Conservation (phyloP, 2,113 vertebrate species). For the Podarcis cretensis region DNA sequence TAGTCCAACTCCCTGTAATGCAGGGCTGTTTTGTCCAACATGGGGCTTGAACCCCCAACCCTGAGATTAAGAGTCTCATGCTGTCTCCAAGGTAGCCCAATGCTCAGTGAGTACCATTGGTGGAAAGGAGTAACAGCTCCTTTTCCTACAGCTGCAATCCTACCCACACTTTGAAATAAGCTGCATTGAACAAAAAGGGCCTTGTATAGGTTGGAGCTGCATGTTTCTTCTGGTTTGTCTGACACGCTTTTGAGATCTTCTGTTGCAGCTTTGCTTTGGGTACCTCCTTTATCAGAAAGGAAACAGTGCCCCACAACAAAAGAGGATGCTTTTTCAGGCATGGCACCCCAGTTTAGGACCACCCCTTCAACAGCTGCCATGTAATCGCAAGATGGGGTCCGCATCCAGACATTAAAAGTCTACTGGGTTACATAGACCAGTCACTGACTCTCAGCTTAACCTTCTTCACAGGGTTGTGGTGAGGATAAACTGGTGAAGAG, state of each 20-base stretch:
- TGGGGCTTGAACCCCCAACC: no score
- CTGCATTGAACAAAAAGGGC: neutral
- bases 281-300: neutral
- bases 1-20: no score
- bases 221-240: neutral
- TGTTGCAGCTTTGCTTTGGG: neutral
- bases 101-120: neutral
- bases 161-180: neutral
- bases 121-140: no score
- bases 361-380: neutral
- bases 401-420: neutral
- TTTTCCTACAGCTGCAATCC: neutral
- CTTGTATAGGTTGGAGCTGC: neutral
- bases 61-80: no score
- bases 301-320: no score
- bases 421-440: neutral
- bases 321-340: no score
- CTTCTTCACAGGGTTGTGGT: neutral
- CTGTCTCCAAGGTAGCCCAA: neutral
- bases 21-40: no score
- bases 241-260: neutral
- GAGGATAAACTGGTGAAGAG: neutral
- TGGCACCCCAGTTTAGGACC: neutral
- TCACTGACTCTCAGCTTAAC: neutral
- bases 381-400: neutral